Base-by-base conservation (phyloP, 2,888 invertebrate species). In the Empis stercorea region DNA sequence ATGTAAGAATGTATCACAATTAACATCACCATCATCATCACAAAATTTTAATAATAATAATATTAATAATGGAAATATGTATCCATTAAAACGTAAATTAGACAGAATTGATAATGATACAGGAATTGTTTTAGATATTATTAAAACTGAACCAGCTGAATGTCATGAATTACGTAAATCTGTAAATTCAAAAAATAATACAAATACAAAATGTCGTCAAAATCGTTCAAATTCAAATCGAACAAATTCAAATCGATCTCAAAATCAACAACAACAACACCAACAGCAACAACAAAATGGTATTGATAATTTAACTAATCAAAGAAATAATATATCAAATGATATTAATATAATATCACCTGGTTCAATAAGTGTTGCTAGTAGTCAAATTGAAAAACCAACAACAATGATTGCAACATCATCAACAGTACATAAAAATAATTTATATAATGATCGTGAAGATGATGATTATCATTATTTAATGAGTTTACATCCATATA, bases 391-490 rank as follows among this genome's bases (percentile, higher is more conserved):
- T 27, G 34, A 34, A n/a, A 34, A n/a, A n/a, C 34, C 34, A 59
- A n/a, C 23, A 40, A 9, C 23, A 23, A 23, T 14, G 14, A 23
- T 14, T 20, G 39, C 52, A 10, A 44, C 52, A 13, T 56, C 62
- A 1, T 16, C 49, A 2, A 51, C 52, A 11, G 48, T 51, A 6
- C 9, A 9, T 20, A 34, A 34, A 20, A 14, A 10, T 4, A 13
- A 39, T n/a, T 14, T 30, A n/a, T 34, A 4, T n/a, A n/a, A n/a
- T 37, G 65, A 64, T 50, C 64, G 65, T 7, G 65, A 66, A 48
- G 68, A 69, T 48, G 69, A 69, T 56, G 69, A 69, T 48, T 68
- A 68, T 52, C 66, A 68, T 50, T 69, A 68, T 49, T 56, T 69
- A 50, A 56, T 69, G 30, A 68, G 68, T 40, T 54, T 69, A 39